Evolutionary conservation across 2,888 invertebrate species (phyloP).

Genomic region (Acheta domesticus): DNA sequence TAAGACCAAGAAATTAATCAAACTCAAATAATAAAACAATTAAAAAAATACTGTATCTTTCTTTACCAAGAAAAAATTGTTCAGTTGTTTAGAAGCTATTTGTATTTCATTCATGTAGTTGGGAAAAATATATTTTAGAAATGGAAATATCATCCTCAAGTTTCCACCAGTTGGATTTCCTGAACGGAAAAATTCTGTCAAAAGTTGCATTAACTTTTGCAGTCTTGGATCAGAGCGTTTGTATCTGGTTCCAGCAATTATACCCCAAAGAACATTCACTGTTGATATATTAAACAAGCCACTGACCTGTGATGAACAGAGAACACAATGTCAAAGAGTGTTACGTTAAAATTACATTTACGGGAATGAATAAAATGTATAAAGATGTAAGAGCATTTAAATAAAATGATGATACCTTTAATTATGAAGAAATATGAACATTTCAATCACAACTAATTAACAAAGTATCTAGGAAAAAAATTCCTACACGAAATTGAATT

Average conservation of each 20-base stretch:
- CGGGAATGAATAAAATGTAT: no score
- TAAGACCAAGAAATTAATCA: no score
- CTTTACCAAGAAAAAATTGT: no score
- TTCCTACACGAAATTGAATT: not conserved
- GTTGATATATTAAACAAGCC: conserved; percentile 35
- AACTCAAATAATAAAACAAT: no score
- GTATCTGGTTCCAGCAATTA: conserved; percentile 38
- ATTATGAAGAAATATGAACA: no score
- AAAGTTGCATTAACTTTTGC: conserved; percentile 31
- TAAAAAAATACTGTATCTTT: no score
- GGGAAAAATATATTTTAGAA: conserved; percentile 20
- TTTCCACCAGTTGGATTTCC: conserved; percentile 25
- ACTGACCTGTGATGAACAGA: conserved; percentile 28
- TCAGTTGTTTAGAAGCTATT: not conserved
- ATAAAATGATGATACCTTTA: no score
- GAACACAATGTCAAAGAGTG: no score
- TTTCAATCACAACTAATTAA: not conserved
- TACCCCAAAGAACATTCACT: conserved; percentile 39
- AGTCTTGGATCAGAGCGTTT: conserved; percentile 34
- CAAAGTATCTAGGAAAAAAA: not conserved
- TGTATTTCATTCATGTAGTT: conserved; percentile 12
- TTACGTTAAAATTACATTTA: no score
- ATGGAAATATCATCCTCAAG: conserved; percentile 6
- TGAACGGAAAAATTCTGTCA: conserved; percentile 20
- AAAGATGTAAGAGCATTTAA: no score